A percentile compares a stretch with the other conserved stretches of the same genome.
Evolutionary conservation across 2,797 vertebrate genomes (phyloP).

Genomic region (Danio choprae): DNA sequence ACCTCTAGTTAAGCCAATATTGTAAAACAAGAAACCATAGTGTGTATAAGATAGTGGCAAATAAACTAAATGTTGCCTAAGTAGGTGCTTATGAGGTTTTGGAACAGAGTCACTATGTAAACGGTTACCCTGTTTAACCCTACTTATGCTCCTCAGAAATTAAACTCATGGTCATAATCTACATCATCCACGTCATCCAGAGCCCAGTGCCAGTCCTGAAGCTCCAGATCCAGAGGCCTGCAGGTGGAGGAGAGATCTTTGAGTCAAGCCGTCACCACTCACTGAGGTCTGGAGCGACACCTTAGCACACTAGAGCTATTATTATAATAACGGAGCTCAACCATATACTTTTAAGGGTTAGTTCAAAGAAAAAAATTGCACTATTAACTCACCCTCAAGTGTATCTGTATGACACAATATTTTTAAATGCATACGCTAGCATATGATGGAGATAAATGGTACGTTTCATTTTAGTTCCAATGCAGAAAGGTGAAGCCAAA

Average conservation of each 20-base stretch:
- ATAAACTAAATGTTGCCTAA: not conserved
- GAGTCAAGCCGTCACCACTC: constrained; percentile 28
- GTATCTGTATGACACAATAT: too few species aligned
- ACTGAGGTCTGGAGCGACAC: not conserved
- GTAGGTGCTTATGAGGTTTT: not conserved
- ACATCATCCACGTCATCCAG: constrained; percentile 95
- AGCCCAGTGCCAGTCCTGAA: constrained; percentile 96
- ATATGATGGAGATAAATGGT: too few species aligned
- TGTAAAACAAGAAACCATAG: not conserved
- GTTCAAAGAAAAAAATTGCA: too few species aligned
- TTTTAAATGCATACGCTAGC: too few species aligned
- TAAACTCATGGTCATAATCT: constrained; percentile 90
- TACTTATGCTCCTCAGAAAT: constrained; percentile 87
- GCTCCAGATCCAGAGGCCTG: constrained; percentile 92
- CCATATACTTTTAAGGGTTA: not conserved
- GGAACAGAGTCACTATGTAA: constrained; percentile 64
- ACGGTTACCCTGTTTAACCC: constrained; percentile 72
- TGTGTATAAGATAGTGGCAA: not conserved
- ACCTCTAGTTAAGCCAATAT: too few species aligned
- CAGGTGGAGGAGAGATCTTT: constrained; percentile 81
- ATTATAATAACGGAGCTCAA: not conserved
- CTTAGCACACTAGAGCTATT: not conserved
- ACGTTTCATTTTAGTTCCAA: too few species aligned
- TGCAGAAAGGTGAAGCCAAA: too few species aligned
- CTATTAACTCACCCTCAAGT: too few species aligned